Evolutionary conservation across 2,797 vertebrate species (phyloP).

Genomic region (Lithobates pipiens): DNA sequence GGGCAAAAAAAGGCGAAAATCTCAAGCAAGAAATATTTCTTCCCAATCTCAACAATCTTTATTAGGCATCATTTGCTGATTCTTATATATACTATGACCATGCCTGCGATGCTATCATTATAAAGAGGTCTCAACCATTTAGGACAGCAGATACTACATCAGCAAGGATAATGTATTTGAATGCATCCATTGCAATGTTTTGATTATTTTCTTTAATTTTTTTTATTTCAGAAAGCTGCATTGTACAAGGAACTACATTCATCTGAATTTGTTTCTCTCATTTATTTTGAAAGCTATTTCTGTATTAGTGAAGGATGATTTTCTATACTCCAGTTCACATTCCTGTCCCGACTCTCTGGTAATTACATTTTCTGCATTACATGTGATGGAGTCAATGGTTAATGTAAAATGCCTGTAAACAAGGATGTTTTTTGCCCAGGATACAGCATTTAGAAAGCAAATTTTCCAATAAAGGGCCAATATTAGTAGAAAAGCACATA

Average conservation of each 20-base stretch:
- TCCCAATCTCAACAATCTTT: too few species aligned
- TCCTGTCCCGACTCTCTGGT: constrained; percentile 81
- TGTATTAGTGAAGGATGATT: constrained; percentile 87
- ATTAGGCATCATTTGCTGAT: too few species aligned
- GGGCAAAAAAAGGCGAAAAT: too few species aligned
- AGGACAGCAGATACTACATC: background rate
- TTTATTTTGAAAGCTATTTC: constrained; percentile 91
- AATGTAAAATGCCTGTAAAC: background rate
- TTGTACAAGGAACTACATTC: constrained; percentile 94
- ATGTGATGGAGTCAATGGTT: background rate
- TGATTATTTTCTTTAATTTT: constrained; percentile 47
- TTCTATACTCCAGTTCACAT: constrained; percentile 83
- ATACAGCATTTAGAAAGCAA: background rate
- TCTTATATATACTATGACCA: too few species aligned
- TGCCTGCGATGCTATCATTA: too few species aligned
- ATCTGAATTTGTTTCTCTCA: constrained; percentile 92
- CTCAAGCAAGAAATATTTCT: too few species aligned
- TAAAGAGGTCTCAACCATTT: too few species aligned
- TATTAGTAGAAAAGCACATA: background rate
- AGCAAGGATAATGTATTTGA: background rate
- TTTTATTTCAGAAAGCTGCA: constrained; percentile 83
- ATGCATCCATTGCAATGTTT: background rate
- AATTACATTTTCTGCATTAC: constrained; percentile 60
- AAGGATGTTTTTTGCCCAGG: background rate
- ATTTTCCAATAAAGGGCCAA: background rate